Base-by-base conservation (phyloP, 2,888 invertebrate species). In the Barypeithes pellucidus region DNA sequence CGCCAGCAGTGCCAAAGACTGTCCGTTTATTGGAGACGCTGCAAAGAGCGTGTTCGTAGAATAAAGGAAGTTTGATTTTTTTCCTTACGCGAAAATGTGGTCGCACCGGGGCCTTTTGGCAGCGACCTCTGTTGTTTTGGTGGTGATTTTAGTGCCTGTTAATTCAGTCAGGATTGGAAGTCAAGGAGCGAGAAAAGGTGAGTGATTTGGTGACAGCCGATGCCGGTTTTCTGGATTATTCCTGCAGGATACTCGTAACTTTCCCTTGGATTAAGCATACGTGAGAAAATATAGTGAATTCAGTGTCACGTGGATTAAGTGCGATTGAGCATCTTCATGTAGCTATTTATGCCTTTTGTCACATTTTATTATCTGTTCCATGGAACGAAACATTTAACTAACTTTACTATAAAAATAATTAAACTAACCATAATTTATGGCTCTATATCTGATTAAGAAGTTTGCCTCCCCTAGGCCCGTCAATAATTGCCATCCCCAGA, bases 1-100 rank as follows among this genome's bases (percentile, higher is more conserved):
- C 88, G 88, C 89, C 72, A 75, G 65, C 72, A 68, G 75, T 75
- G 69, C 50, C 52, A 70, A 62, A 74, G 70, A 74, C 74, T 67
- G 66, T 70, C 59, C 60, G 73, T 52, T 70, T 41, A 24, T 41
- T 45, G 60, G 57, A 52, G 36, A 63, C 39, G 39, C 54, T 18
- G 16, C n/a, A 54, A 67, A 72, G 52, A 61, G 54, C 65, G 73
- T 57, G 65, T 61, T 61, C 62, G 73, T 57, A 36, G 62, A 59
- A 59, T 18, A 54, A 52, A 67, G 67, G 68, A 67, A 73, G 72
- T 69, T 66, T 39, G 9, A 50, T 36, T 41, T 62, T 59, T 24
- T 60, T 73, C 43, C 14, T 52, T 36, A 2, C 69, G 73, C 67
- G 71, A 65, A 63, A 60, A 75, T 72, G 75, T 67, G 57, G 71